A percentile compares a stretch with the other conserved stretches of the same genome.
Evolutionary conservation across 2,888 invertebrate species (phyloP).

Genomic region (Harpalus rubripes): DNA sequence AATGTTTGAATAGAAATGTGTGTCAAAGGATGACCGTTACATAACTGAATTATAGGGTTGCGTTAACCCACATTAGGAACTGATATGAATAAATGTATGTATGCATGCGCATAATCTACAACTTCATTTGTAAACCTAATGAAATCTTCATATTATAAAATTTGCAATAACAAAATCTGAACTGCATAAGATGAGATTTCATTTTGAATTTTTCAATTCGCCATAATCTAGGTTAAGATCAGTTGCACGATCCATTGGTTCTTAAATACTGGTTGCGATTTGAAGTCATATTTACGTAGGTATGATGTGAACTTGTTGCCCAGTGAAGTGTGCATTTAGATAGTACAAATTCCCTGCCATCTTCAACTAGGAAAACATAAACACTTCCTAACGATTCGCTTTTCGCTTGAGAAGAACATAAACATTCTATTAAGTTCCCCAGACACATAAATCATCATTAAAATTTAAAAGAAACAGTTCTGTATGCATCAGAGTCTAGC

Average conservation of each 20-base stretch:
- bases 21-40: no score
- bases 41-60: no score
- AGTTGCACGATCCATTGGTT: neutral
- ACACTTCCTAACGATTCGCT: neutral
- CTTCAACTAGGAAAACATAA: neutral
- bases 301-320: neutral
- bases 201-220: no score
- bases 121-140: no score
- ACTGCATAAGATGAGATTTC: no score
- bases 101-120: no score
- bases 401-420: conserved; percentile 11
- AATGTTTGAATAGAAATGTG: no score
- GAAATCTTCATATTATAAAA: no score
- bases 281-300: neutral
- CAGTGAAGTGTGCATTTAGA: neutral
- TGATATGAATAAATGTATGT: no score
- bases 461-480: conserved; percentile 43
- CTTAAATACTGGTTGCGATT: neutral
- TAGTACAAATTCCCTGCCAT: neutral
- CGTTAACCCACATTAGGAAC: no score
- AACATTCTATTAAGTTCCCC: conserved; percentile 30
- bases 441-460: conserved; percentile 35
- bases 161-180: no score
- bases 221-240: neutral
- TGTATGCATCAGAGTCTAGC: conserved; percentile 33